Evolutionary conservation across 2,113 vertebrate genomes (phyloP).

Genomic region (Sturnira hondurensis): DNA sequence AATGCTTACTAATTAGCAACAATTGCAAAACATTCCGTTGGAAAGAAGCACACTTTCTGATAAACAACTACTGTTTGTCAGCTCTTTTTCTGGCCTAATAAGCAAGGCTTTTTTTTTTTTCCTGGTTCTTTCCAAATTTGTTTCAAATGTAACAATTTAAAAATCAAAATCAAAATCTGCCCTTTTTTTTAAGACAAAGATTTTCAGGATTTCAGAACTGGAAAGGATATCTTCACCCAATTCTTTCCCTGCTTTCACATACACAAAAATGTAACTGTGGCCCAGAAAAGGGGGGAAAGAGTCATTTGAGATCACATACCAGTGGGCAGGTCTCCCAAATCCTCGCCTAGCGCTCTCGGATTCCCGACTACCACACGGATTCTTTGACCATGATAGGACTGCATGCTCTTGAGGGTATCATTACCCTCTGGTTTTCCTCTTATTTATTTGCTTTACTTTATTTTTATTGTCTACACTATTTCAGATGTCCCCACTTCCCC

Average conservation of each 20-base stretch:
- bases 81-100: conserved; percentile 16
- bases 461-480: too few species aligned
- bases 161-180: not conserved
- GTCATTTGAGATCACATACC: not conserved
- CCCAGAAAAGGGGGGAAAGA: not conserved
- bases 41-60: not conserved
- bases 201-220: not conserved
- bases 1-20: conserved; percentile 27
- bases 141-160: conserved; percentile 14
- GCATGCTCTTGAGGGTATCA: not conserved
- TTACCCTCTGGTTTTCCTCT: not conserved
- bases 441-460: too few species aligned
- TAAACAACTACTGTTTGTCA: conserved; percentile 13
- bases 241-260: not conserved
- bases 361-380: not conserved
- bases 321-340: not conserved
- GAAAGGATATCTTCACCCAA: not conserved
- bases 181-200: not conserved
- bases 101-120: not conserved
- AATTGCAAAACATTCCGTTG: not conserved
- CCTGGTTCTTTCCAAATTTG: not conserved
- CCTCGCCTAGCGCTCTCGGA: too few species aligned
- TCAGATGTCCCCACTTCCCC: too few species aligned
- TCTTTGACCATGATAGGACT: not conserved
- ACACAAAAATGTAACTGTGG: not conserved